Conservation (phyloP, 2,113 vertebrate species). For the Pseudorasbora parva region DNA sequence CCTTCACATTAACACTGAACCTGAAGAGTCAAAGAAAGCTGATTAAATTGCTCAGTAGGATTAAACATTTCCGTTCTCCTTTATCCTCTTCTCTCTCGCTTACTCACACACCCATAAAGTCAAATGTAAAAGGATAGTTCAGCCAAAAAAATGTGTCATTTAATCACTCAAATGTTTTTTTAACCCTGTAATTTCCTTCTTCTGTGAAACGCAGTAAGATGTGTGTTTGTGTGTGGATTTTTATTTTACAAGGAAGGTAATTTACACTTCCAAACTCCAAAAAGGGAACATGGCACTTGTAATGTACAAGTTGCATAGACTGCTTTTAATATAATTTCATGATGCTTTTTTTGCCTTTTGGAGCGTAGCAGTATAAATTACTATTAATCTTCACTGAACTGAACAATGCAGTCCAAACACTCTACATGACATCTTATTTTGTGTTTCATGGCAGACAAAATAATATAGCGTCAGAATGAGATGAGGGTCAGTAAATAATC, state of each 20-base stretch:
- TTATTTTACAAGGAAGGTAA: neutral
- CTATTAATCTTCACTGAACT: neutral
- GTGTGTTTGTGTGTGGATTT: neutral
- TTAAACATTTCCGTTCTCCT: neutral
- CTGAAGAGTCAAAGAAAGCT: neutral
- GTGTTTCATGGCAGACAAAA: neutral
- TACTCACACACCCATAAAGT: neutral
- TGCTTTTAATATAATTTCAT: neutral
- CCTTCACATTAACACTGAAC: conserved; percentile 9
- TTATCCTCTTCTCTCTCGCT: neutral
- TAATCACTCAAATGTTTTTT: neutral
- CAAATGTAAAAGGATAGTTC: neutral
- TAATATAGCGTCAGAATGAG: neutral
- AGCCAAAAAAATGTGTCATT: neutral
- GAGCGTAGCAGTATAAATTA: neutral
- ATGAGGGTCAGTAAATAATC: neutral
- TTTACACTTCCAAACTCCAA: neutral
- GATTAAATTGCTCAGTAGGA: conserved; percentile 35
- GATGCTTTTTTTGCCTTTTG: neutral
- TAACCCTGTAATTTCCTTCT: neutral
- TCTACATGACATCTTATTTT: neutral
- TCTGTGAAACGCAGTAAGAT: neutral
- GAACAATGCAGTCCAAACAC: neutral
- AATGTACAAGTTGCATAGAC: neutral
- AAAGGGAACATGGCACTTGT: neutral